These are phyloP conservation scores for Ceyx margarethae DNA, from an alignment of 2,113 vertebrate species.

Conservation along the genomic window DNA sequence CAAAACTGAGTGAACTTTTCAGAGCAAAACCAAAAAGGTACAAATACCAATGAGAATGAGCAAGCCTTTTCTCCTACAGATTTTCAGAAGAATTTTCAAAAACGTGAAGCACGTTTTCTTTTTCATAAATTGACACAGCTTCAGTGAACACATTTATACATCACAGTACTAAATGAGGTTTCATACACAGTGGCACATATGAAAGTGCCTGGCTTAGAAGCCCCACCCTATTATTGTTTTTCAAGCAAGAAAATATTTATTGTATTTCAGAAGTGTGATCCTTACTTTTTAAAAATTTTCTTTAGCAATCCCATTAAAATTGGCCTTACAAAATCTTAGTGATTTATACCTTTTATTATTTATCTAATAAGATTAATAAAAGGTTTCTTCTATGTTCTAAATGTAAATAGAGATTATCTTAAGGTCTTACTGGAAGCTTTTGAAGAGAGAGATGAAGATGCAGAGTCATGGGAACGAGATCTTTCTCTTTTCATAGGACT, in stretches of 20 bases:
- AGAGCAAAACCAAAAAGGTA: background rate
- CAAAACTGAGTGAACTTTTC: background rate
- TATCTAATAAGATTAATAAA: background rate
- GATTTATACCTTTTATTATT: background rate
- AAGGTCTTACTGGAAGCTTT: constrained; percentile 76
- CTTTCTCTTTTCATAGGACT: constrained; percentile 75
- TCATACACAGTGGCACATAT: background rate
- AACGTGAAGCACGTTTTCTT: background rate
- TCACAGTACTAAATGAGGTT: background rate
- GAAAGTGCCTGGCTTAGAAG: background rate
- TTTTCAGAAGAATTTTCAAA: background rate
- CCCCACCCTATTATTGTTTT: background rate
- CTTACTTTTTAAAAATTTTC: background rate
- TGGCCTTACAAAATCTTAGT: background rate
- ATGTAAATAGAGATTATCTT: background rate
- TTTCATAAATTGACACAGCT: background rate
- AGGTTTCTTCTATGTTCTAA: background rate
- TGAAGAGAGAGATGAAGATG: constrained; percentile 72
- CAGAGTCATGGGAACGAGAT: constrained; percentile 70
- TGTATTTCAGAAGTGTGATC: background rate
- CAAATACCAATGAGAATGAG: background rate
- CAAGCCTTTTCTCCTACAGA: background rate
- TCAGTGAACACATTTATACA: background rate
- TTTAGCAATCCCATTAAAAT: background rate
- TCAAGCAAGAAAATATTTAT: background rate